These are phyloP conservation scores for Brachypalpus laphriformis DNA, from an alignment of 2,888 invertebrate species.

Conservation along the genomic window DNA sequence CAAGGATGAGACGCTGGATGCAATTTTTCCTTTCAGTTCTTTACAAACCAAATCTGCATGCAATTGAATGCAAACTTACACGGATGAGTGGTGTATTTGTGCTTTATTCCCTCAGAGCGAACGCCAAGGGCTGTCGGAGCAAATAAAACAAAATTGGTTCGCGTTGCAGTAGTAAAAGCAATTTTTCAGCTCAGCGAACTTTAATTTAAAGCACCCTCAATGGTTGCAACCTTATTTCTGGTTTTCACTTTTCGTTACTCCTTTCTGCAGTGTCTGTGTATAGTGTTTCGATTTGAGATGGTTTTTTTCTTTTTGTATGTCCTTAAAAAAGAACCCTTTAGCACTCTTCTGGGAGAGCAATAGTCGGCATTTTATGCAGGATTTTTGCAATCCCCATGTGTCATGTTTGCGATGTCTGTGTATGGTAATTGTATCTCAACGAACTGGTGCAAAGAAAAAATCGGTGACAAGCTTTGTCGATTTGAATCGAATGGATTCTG, in stretches of 20 bases:
- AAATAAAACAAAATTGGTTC: conserved; percentile 65
- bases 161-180: conserved; percentile 78
- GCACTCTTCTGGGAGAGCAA: conserved; percentile 45
- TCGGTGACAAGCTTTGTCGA: conserved; percentile 68
- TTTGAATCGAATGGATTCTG: conserved; percentile 58
- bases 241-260: conserved; percentile 8
- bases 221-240: conserved; percentile 44
- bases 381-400: conserved; percentile 43
- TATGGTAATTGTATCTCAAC: conserved; percentile 71
- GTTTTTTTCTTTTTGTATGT: conserved; percentile 17
- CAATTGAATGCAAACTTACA: conserved; percentile 51
- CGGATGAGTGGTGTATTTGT: conserved; percentile 21
- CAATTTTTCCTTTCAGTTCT: conserved; percentile 43
- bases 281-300: conserved; percentile 58
- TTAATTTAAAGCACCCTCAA: conserved; percentile 80
- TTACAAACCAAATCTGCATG: conserved; percentile 57
- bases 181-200: conserved; percentile 83
- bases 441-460: conserved; percentile 35
- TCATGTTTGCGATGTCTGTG: conserved; percentile 60
- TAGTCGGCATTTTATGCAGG: conserved; percentile 62
- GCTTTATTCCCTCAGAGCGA: conserved; percentile 16
- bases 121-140: conserved; percentile 18
- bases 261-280: conserved; percentile 30
- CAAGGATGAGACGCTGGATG: conserved; percentile 46
- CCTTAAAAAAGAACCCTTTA: conserved; percentile 49